Base-by-base conservation (phyloP, 2,113 vertebrate genomes). In the Corydoras sp. region DNA sequence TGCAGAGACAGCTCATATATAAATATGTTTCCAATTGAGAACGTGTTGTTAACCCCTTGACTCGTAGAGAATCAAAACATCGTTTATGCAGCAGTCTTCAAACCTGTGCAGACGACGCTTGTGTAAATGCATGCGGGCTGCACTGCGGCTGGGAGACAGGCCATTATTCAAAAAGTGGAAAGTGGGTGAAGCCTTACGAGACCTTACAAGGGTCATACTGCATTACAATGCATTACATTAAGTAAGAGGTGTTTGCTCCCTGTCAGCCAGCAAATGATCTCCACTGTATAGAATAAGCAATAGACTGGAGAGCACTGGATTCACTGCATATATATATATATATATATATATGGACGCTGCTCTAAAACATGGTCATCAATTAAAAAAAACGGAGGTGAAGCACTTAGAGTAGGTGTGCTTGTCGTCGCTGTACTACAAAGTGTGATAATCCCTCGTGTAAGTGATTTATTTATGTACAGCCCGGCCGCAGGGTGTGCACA, bases 201-300 rank as follows among this genome's bases (percentile, higher is more conserved):
- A 10, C 15, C 12, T 18, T 68, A 29, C 55, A 68, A 13, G 11
- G 43, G 55, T 30, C 30, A 24, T 9, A 11, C 7, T 24, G 18
- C 55, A 68, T 68, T 68, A 59, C 35, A 68, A 68, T 58, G 32
- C n/a, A 58, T 48, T 58, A 24, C 31, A 68, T 68, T 56, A 68
- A 8, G 15, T 15, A 43, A 48, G 54, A 24, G 18, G 48, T 24
- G 56, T 58, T 58, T 67, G 53, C 65, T 56, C 29, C 10, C 53
- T 13, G 32, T 35, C 54, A 35, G 30, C 65, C 15, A 43, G 65
- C 53, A 43, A 68, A 68, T 48, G 54, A 68, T 43, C 65, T 58
- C 55, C 54, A 58, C n/a, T 13, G 31, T 5, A 43, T 11, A 68
- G 55, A 58, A 58, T 48, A 68, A 68, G 35, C 66, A 68, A 68